Base-by-base conservation (phyloP, 1,140 invertebrate genomes). In the Brachionus rubens region DNA sequence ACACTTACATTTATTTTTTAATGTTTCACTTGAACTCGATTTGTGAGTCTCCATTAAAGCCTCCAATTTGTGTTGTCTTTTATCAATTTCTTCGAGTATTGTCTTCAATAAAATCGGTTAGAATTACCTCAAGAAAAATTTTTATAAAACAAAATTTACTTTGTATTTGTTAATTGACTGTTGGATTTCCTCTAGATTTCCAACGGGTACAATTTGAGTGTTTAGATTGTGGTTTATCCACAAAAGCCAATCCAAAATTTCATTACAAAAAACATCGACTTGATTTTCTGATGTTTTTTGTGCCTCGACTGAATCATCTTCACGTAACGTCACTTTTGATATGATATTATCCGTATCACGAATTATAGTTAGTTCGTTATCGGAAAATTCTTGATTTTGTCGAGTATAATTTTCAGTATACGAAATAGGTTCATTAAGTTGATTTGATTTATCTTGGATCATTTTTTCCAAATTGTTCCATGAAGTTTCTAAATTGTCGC, bases 151-250 rank as follows among this genome's bases (percentile, higher is more conserved):
- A 16, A 36, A 26, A 24, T 9, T 65, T 65, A 65, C 59, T 24
- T 65, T 65, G n/a, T 30, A 65, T 65, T 65, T 65, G 14, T 65
- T 41, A 26, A 65, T 65, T 19, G 59, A 41, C 14, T 43, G 19
- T 0, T 65, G 16, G 43, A 41, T 65, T 24, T 65, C 59, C 19
- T 65, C 59, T 14, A 43, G 14, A 24, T 65, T 28, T 1, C 59
- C 59, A 65, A 65, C n/a, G 43, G 59, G 41, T 16, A 65, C 41
- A 30, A 43, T 65, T 12, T 65, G 59, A 36, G 16, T 65, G 33
- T 41, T 65, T 46, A 65, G 19, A 43, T 41, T 65, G 19, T 65
- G 59, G 7, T 65, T 65, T 2, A 65, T 65, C 59, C 59, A 65
- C 24, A 65, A 41, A 10, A 65, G 10, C 59, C 59, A 65, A 19